Conservation (phyloP, 2,113 vertebrate species). For the Pipa parva region DNA sequence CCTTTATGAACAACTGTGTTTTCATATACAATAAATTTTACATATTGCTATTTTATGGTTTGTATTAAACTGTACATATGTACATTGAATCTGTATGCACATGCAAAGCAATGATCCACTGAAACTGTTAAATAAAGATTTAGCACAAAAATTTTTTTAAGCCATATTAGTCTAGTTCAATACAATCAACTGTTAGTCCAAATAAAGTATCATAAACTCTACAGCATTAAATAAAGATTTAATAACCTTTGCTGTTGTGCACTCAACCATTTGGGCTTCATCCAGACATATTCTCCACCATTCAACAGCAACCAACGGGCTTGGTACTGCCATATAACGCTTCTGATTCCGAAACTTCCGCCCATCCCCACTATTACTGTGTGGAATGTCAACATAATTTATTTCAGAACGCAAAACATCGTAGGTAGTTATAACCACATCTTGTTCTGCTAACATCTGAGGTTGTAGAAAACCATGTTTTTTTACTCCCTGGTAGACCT, state of each 20-base stretch:
- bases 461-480: conserved; percentile 95
- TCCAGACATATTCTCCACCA: conserved; percentile 98
- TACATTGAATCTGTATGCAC: no score
- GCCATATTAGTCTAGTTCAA: no score
- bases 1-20: no score
- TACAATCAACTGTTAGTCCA: no score
- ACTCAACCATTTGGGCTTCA: conserved; percentile 97
- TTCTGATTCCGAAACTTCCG: conserved; percentile 94
- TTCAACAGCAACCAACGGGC: conserved; percentile 92
- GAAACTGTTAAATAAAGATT: no score
- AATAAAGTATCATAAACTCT: no score
- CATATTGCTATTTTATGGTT: no score
- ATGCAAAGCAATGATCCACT: no score
- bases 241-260: conserved; percentile 87
- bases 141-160: no score
- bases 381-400: conserved; percentile 94
- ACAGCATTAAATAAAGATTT: conserved; percentile 70
- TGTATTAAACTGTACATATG: no score
- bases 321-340: conserved; percentile 97
- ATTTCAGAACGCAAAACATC: conserved; percentile 91
- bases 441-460: conserved; percentile 86
- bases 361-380: conserved; percentile 91
- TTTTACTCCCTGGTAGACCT: conserved; percentile 97
- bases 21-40: no score
- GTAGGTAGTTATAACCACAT: conserved; percentile 97